A percentile compares a stretch with the other conserved stretches of the same genome.
phyloP scores from a whole-genome alignment of 2,113 vertebrate species.

The Petromus typicus region DNA sequence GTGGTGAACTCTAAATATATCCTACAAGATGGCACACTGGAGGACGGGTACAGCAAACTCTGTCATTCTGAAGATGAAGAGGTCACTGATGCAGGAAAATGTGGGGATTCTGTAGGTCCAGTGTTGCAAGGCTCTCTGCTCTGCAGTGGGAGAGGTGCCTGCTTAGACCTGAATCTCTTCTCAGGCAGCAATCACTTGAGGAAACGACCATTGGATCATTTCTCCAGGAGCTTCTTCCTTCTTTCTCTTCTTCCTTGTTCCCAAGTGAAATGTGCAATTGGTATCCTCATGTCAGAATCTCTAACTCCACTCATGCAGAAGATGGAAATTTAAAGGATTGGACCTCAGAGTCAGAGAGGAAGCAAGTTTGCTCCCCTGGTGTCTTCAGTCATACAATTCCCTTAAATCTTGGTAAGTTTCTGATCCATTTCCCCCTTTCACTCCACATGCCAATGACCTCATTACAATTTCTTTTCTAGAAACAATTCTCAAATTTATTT shows the following conservation, averaged over 20 bases:
- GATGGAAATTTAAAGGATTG: neutral
- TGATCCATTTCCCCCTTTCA: neutral
- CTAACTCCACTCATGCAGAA: neutral
- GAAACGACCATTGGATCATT: neutral
- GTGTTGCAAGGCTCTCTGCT: neutral
- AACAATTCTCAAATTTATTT: slow-evolving; percentile 23
- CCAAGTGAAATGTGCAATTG: neutral
- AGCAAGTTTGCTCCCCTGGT: neutral
- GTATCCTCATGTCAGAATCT: neutral
- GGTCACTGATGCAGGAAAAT: neutral
- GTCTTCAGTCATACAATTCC: neutral
- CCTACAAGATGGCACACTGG: neutral
- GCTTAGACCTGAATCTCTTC: neutral
- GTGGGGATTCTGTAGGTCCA: neutral
- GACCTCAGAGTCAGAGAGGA: neutral
- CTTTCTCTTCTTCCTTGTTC: neutral
- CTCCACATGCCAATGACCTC: neutral
- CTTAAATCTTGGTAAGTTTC: neutral
- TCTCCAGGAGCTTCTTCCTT: neutral
- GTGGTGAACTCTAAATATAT: neutral
- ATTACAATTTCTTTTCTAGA: neutral
- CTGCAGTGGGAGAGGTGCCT: neutral
- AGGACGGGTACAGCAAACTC: neutral
- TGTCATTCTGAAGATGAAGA: neutral
- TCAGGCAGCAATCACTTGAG: neutral